phyloP scores from a whole-genome alignment of 2,113 vertebrate genomes.

The Glareola pratincola region DNA sequence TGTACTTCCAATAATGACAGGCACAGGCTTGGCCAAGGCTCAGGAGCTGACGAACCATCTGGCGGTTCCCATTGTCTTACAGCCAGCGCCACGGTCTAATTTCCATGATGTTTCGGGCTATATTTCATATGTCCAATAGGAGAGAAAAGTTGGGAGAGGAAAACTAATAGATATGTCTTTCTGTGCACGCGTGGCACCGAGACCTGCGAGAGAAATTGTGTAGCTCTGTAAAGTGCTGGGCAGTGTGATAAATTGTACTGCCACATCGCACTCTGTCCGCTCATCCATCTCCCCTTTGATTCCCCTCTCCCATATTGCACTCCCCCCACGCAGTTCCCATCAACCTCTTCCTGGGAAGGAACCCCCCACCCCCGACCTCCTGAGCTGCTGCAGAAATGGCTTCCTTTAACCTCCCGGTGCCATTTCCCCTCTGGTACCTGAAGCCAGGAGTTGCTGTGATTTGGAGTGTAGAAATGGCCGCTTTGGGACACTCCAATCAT shows the following conservation, averaged over 20 bases:
- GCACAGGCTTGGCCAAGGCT: neutral
- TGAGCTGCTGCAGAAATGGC: neutral
- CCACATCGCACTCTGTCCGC: accelerated
- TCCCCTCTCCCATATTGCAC: accelerated
- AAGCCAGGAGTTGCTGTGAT: neutral
- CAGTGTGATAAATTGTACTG: neutral
- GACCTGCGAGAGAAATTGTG: neutral
- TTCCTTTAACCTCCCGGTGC: neutral
- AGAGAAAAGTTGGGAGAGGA: neutral
- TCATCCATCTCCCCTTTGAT: neutral
- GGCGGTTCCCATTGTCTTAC: neutral
- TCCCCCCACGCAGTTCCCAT: neutral
- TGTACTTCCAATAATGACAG: neutral
- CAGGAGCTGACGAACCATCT: neutral
- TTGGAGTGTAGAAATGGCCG: neutral
- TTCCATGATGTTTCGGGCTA: neutral
- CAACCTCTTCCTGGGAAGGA: neutral
- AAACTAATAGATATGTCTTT: neutral
- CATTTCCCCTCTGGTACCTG: neutral
- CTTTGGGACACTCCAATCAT: accelerated
- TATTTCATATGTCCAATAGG: neutral
- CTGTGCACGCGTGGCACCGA: neutral
- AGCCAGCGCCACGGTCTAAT: neutral
- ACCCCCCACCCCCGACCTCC: neutral
- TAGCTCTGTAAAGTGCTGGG: neutral